Base-by-base conservation (phyloP, 2,888 invertebrate species). In the Myopa testacea region DNA sequence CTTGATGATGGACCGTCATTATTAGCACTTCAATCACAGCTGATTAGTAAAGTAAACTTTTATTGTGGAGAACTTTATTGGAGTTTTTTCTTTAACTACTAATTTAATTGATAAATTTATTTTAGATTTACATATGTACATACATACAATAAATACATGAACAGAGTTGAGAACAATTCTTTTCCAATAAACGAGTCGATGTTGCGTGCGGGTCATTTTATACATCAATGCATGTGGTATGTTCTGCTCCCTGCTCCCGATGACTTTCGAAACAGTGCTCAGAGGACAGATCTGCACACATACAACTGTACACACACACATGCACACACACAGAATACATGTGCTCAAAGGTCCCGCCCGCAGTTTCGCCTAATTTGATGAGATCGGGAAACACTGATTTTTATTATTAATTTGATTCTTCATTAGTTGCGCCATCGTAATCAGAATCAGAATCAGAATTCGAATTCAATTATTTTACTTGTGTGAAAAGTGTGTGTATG, bases 341-440 rank as follows among this genome's bases (percentile, higher is more conserved):
- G 5, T 55, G 14, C 4, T 55, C 8, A 55, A 16, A 16, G 14
- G 45, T 45, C 45, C 6, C n/a, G 26, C 72, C 72, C 72, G 72
- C 72, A 72, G n/a, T 40, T 71, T 71, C 62, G 34, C n/a, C n/a
- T 19, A 26, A 26, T 62, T 62, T 26, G 26, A 26, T 62, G 34
- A 58, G 19, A 8, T 58, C 38, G 7, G 3, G 37, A 70, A 40
- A 6, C 16, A 58, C 16, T n/a, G n/a, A 60, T 58, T 38, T 58
- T 40, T n/a, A 37, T 37, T 16, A 60, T 38, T 60, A 10, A 72
- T 72, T 72, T 72, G 19, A 37, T 19, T 4, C 14, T 8, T 55
- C 8, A 60, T 72, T 72, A 58, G 72, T 60, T 55, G 38, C 40
- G 60, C 72, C 72, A 72, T 60, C 72, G 58, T 72, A 8, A 26